Percentiles rank a stretch among this genome's conserved stretches.
These are phyloP conservation scores for Myxocyprinus asiaticus DNA, from an alignment of 2,113 vertebrate genomes.

Conservation along the genomic window DNA sequence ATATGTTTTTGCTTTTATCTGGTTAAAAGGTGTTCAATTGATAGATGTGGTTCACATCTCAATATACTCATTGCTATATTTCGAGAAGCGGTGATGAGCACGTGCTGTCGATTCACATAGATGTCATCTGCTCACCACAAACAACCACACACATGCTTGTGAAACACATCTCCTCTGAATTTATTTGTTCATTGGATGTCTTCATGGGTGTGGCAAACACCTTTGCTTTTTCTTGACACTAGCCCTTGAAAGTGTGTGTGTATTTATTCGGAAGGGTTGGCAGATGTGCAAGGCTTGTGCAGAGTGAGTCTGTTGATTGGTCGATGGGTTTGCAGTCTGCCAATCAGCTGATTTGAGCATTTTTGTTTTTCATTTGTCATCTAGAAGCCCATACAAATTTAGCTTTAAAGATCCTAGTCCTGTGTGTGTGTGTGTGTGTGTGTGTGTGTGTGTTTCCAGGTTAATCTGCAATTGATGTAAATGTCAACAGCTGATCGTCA, in stretches of 20 bases:
- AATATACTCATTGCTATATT: too few relatives aligned
- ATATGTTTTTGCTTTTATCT: too few relatives aligned
- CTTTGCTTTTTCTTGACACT: not conserved
- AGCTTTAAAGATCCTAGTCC: too few relatives aligned
- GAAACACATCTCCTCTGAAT: too few relatives aligned
- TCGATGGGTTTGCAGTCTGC: not conserved
- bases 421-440: too few relatives aligned
- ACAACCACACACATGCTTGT: not conserved
- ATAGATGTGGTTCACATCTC: not conserved
- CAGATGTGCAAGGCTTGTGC: not conserved
- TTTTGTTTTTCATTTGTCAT: too few relatives aligned
- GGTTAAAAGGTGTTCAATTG: not conserved
- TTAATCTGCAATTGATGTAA: too few relatives aligned
- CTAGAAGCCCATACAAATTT: too few relatives aligned
- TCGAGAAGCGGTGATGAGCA: not conserved
- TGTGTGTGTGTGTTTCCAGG: too few relatives aligned
- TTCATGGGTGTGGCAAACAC: not conserved
- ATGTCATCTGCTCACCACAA: not conserved
- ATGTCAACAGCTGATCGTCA: too few relatives aligned
- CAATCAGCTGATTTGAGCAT: not conserved
- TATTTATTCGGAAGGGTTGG: too few relatives aligned
- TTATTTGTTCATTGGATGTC: not conserved
- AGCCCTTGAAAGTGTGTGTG: too few relatives aligned
- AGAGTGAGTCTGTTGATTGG: not conserved
- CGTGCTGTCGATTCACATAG: not conserved